Percentiles rank a stretch among this genome's conserved stretches.
phyloP scores from a whole-genome alignment of 2,113 vertebrate species.

The Fregata magnificens region DNA sequence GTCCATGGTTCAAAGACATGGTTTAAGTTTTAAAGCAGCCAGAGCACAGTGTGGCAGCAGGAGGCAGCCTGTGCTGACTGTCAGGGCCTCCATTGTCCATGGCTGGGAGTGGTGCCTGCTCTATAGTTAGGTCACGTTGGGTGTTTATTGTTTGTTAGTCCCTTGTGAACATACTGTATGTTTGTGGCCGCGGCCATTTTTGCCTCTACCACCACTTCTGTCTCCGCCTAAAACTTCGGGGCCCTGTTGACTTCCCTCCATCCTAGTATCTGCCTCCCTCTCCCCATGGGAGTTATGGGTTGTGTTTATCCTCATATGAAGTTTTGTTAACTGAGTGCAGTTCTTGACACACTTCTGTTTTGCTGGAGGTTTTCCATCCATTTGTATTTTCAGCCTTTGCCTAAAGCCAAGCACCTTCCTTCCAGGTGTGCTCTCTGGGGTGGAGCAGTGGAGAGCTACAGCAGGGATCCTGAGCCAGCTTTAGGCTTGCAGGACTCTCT shows the following conservation, averaged over 20 bases:
- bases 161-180: not conserved
- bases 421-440: not conserved
- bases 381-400: not conserved
- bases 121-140: not conserved
- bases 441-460: not conserved
- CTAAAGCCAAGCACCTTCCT: not conserved
- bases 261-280: not conserved
- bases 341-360: not conserved
- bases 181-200: not conserved
- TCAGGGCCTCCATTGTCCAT: not conserved
- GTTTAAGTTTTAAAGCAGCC: not conserved
- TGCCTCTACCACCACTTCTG: not conserved
- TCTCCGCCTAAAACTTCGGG: not conserved
- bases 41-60: not conserved
- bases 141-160: not conserved
- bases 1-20: not conserved
- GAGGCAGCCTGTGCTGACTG: not conserved
- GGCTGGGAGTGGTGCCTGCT: not conserved
- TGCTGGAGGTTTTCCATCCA: not conserved
- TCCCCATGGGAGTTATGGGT: accelerated
- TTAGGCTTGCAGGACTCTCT: not conserved
- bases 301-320: not conserved
- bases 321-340: not conserved
- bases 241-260: not conserved
- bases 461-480: not conserved